Conservation (phyloP, 2,888 invertebrate genomes). For the Scotopteryx bipunctaria region DNA sequence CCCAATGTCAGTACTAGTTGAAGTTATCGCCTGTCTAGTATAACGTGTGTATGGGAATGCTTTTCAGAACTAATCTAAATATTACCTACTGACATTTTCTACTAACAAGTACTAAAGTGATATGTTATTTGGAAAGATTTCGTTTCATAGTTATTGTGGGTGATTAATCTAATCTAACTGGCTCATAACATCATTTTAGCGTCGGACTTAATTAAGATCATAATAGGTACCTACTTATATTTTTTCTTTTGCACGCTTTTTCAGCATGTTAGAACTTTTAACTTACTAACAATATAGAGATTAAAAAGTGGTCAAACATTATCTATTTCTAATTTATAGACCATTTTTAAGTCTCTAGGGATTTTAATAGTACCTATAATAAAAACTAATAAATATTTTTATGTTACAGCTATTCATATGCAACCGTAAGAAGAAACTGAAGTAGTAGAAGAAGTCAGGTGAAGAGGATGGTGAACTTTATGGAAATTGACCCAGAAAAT, state of each 20-base stretch:
- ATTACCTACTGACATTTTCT: too few relatives aligned
- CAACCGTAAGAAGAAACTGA: too few relatives aligned
- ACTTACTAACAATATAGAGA: conserved; percentile 7
- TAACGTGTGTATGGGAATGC: conserved; percentile 35
- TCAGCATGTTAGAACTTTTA: conserved; percentile 24
- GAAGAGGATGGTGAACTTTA: conserved; percentile 10
- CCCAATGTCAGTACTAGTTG: conserved; percentile 67
- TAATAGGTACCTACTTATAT: background rate
- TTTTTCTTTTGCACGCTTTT: conserved; percentile 34
- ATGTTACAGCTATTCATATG: conserved; percentile 53
- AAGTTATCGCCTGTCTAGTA: conserved; percentile 34
- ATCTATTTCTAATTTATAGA: conserved; percentile 9
- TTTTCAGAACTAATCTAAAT: conserved; percentile 10
- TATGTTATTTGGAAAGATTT: too few relatives aligned
- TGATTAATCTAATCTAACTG: background rate
- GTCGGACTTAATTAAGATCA: background rate
- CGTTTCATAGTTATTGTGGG: background rate
- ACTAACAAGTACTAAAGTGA: too few relatives aligned
- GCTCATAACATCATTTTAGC: background rate
- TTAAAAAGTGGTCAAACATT: conserved; percentile 20
- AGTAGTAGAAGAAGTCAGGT: conserved; percentile 31
- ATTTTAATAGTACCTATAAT: background rate
- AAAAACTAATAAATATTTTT: conserved; percentile 17
- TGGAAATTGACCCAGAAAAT: conserved; percentile 10
- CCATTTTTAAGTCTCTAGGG: conserved; percentile 19